These are phyloP conservation scores for Trogon melanurus DNA, from an alignment of 2,113 vertebrate species.

Conservation along the genomic window DNA sequence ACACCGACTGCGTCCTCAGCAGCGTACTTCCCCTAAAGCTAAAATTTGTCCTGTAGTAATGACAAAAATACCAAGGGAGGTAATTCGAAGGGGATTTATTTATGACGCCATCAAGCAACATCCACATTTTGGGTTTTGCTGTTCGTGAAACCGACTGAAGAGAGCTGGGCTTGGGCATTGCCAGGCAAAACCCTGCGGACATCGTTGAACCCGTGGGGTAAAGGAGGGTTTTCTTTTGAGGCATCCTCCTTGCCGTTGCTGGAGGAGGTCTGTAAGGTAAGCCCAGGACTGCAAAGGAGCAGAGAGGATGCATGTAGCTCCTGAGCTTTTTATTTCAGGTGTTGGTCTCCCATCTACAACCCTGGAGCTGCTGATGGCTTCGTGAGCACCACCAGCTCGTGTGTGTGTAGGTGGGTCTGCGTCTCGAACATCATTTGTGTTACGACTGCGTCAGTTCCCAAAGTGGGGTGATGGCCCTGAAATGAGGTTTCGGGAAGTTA, in stretches of 20 bases:
- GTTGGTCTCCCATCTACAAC: background rate
- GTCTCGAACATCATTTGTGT: background rate
- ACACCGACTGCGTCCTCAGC: background rate
- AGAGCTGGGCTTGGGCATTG: background rate
- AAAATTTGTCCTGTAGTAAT: background rate
- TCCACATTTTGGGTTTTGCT: background rate
- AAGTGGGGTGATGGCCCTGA: background rate
- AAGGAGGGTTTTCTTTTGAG: background rate
- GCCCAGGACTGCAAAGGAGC: background rate
- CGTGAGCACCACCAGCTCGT: accelerated
- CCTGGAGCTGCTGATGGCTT: background rate
- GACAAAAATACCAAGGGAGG: background rate
- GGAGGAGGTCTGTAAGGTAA: background rate
- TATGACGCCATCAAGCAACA: background rate
- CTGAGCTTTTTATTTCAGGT: background rate
- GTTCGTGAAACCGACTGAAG: background rate
- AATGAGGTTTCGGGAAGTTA: background rate
- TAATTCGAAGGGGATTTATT: constrained; percentile 23
- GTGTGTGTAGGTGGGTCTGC: background rate
- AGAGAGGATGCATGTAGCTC: background rate
- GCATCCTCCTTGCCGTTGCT: background rate
- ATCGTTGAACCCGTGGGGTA: accelerated
- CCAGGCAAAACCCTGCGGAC: background rate
- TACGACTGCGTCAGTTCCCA: background rate
- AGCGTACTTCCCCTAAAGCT: background rate